Evolutionary conservation across 2,113 vertebrate genomes (phyloP).

Genomic region (Phrynosoma platyrhinos): DNA sequence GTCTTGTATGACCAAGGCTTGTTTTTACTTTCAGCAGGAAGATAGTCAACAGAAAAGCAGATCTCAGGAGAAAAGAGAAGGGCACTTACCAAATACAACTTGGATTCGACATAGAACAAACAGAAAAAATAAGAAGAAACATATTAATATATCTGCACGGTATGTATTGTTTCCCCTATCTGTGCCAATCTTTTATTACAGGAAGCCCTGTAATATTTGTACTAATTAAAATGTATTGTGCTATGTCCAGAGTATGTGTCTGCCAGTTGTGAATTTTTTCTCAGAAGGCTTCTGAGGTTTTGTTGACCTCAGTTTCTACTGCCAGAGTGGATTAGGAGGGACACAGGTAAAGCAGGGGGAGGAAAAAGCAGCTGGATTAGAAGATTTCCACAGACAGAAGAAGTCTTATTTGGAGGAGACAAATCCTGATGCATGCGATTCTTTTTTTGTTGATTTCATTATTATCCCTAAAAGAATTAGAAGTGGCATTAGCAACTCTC

Average conservation of each 20-base stretch:
- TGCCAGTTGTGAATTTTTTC: too few relatives aligned
- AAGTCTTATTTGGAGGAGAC: background rate
- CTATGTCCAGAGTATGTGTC: too few relatives aligned
- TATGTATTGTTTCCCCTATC: constrained; percentile 46
- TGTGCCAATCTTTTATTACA: background rate
- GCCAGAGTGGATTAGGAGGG: too few relatives aligned
- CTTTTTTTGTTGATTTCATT: background rate
- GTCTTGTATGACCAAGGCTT: constrained; percentile 24
- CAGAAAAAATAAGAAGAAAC: constrained; percentile 90
- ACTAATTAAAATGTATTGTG: background rate
- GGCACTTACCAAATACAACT: constrained; percentile 75
- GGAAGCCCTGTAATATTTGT: background rate
- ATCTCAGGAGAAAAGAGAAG: constrained; percentile 84
- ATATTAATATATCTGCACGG: constrained; percentile 68
- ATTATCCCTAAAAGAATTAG: too few relatives aligned
- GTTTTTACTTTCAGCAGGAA: constrained; percentile 77
- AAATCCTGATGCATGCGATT: background rate
- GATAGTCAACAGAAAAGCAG: constrained; percentile 83
- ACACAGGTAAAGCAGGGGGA: too few relatives aligned
- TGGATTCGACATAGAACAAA: constrained; percentile 86
- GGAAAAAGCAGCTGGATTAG: too few relatives aligned
- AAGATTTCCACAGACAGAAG: background rate
- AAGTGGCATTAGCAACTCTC: too few relatives aligned
- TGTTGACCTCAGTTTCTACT: too few relatives aligned
- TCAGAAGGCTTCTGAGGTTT: background rate